These are phyloP conservation scores for Drosophila prolongata DNA, from an alignment of 2,888 invertebrate species.

Conservation along the genomic window DNA sequence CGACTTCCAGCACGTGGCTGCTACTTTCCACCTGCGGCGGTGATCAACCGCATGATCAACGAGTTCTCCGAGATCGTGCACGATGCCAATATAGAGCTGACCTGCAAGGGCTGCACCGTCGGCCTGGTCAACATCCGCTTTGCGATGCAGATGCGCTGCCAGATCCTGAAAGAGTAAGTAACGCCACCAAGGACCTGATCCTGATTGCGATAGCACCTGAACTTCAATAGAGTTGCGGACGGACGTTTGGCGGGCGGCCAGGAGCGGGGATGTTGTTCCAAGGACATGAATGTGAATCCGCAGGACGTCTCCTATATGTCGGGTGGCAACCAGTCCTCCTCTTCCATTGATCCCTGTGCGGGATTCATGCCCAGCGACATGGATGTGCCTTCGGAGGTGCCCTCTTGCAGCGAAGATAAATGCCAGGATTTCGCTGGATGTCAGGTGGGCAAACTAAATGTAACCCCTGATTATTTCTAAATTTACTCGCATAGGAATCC, in stretches of 20 bases:
- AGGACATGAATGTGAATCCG: conserved; percentile 17
- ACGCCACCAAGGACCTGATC: conserved; percentile 35
- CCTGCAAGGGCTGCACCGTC: conserved; percentile 64
- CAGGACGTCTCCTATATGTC: conserved; percentile 8
- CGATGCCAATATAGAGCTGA: conserved; percentile 60
- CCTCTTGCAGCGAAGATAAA: not conserved
- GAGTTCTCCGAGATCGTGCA: conserved; percentile 37
- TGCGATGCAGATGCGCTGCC: conserved; percentile 50
- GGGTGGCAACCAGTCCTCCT: conserved; percentile 10
- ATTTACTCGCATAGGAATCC: not conserved
- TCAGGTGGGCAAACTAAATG: not conserved
- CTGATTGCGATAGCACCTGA: conserved; percentile 46
- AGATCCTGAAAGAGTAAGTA: conserved; percentile 59
- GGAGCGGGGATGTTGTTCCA: not conserved
- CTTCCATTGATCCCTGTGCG: conserved; percentile 55
- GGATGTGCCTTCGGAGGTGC: not conserved
- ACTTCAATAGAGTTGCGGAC: conserved; percentile 56
- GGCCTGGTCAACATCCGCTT: conserved; percentile 51
- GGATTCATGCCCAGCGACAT: conserved; percentile 36
- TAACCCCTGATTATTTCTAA: not conserved
- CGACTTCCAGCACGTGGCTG: conserved; percentile 50
- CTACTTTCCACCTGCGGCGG: conserved; percentile 47
- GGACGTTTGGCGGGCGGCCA: conserved; percentile 15
- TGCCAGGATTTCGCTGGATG: not conserved
- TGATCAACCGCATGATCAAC: conserved; percentile 42